Evolutionary conservation across 2,888 invertebrate genomes (phyloP), one percentile per base, ranked within the genome.

Genomic region (Rhingia campestris): DNA sequence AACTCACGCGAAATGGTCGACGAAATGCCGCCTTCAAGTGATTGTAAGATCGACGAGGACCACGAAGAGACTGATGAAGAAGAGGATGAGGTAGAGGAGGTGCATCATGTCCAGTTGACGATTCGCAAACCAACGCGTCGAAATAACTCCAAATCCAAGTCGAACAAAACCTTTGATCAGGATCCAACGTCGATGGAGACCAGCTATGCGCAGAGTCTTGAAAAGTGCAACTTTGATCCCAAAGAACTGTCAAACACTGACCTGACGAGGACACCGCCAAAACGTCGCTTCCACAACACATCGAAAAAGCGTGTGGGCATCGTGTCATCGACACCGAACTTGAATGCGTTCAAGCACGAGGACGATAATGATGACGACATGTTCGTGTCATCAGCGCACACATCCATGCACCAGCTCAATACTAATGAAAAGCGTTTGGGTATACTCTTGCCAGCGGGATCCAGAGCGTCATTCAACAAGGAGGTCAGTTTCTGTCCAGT

Each of bases 401-500:
- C 94, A 41, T 93, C 94, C n/a, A 92, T 93, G 87, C 93, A 93
- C 86, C 92, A 91, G 72, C 89, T 93, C 84, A 89, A 90, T 37
- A 86, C 81, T 14, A 84, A 86, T 0, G 93, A 87, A 91, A 93
- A 87, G 90, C 93, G 88, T 88, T 91, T 90, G 67, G 91, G 91
- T 9, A 91, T 91, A n/a, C 74, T 91, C 0, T 14, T 91, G 32
- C 88, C 90, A 0, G 87, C 88, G 0, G 90, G 90, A 0, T 91
- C 91, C 3, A 88, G 91, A 0, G 88, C 88, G 4, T 91, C 91
- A 1, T 89, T 91, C 37, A 88, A 90, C 86, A 93, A 93, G 88
- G 95, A 95, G 61, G 96, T 96, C 35, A 95, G 95, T 88, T 96
- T 96, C 90, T 95, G 95, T 87, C 96, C 96, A 4, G 94, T 96